A percentile compares a stretch with the other conserved stretches of the same genome.
phyloP scores from a whole-genome alignment of 2,113 vertebrate species.

The Nasalis larvatus region DNA sequence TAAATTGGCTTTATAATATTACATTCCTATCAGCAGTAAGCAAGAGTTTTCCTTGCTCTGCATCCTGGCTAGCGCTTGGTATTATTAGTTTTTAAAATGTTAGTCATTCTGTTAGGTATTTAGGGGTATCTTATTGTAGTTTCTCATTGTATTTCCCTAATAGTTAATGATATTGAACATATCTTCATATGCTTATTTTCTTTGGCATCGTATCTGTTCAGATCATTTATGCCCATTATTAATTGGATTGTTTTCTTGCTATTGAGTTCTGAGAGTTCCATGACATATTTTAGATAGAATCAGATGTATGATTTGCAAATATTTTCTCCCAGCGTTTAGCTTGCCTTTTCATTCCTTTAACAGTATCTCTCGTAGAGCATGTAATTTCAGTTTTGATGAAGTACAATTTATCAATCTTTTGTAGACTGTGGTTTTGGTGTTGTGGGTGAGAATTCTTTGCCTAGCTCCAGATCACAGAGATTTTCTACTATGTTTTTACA shows the following conservation, averaged over 20 bases:
- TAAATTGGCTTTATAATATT: neutral
- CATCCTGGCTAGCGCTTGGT: neutral
- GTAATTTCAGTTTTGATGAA: neutral
- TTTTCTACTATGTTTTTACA: neutral
- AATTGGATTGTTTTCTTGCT: neutral
- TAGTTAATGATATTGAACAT: neutral
- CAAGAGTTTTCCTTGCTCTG: neutral
- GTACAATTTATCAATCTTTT: neutral
- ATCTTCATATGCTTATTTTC: slow-evolving; percentile 14
- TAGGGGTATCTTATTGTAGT: neutral
- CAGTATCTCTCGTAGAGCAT: neutral
- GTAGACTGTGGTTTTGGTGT: neutral
- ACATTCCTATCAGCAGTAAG: neutral
- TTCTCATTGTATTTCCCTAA: neutral
- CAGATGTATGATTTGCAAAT: slow-evolving; percentile 13
- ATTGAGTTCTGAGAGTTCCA: neutral
- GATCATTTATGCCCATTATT: neutral
- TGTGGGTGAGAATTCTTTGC: neutral
- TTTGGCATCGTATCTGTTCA: neutral
- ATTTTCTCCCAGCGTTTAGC: neutral
- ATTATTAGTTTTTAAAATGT: neutral
- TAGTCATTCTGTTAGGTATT: neutral
- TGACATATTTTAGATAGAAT: neutral
- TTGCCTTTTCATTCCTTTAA: neutral
- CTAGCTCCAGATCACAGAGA: neutral